phyloP scores from a whole-genome alignment of 1,140 invertebrate species.

The Drosophila pruinosa region DNA sequence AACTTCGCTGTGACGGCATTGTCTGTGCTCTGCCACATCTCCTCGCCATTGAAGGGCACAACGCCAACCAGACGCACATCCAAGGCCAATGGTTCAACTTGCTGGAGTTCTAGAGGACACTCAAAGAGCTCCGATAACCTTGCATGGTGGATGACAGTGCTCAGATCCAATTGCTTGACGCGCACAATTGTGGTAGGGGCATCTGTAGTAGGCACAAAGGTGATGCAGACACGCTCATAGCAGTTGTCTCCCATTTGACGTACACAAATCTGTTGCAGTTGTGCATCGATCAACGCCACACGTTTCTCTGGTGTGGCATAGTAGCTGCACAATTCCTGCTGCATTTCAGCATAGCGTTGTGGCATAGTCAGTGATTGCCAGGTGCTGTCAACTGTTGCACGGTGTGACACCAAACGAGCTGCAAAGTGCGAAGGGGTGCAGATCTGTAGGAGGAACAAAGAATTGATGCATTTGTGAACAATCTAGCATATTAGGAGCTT shows the following conservation, averaged over 20 bases:
- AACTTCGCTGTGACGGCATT: background rate
- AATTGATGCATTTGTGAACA: too few species aligned
- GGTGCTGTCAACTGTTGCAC: background rate
- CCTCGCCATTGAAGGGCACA: slow-evolving; percentile 20
- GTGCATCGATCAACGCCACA: background rate
- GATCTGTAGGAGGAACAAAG: slow-evolving; percentile 1
- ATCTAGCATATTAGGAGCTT: too few species aligned
- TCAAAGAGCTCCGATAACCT: slow-evolving; percentile 9
- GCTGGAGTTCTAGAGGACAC: slow-evolving; percentile 7
- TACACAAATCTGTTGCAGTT: slow-evolving; percentile 16
- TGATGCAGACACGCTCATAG: slow-evolving; percentile 18
- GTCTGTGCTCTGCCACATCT: slow-evolving; percentile 12
- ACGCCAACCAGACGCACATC: slow-evolving; percentile 18
- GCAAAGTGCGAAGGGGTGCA: slow-evolving; percentile 33
- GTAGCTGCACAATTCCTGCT: slow-evolving; percentile 3
- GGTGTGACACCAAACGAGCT: slow-evolving; percentile 9
- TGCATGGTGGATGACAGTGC: slow-evolving; percentile 20
- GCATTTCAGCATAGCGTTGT: slow-evolving; percentile 4
- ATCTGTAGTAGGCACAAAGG: background rate
- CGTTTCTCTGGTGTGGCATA: slow-evolving; percentile 5
- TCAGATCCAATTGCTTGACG: slow-evolving; percentile 21
- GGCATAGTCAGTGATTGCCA: background rate
- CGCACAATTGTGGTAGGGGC: background rate
- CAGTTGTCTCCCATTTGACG: background rate
- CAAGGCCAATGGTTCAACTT: slow-evolving; percentile 8